These are phyloP conservation scores for Neoarius graeffei DNA, from an alignment of 2,113 vertebrate species.

Conservation along the genomic window DNA sequence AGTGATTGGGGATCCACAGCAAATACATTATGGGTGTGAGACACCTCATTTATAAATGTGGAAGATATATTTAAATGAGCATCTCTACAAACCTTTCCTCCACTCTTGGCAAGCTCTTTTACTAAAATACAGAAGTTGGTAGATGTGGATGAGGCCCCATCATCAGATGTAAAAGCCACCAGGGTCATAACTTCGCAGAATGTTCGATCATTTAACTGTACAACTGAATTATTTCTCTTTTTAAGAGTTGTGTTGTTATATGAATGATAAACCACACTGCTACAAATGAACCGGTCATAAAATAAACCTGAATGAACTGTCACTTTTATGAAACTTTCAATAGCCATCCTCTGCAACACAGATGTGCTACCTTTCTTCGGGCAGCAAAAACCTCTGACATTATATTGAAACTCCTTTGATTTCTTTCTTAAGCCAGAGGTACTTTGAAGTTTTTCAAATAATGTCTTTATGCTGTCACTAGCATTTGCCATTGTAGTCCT, in stretches of 20 bases:
- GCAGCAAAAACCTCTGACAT: background rate
- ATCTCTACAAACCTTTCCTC: conserved; percentile 25
- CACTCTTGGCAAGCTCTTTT: background rate
- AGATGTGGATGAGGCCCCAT: background rate
- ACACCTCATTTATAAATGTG: background rate
- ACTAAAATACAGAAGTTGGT: background rate
- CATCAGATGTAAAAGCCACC: conserved; percentile 7
- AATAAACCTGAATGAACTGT: background rate
- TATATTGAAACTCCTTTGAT: background rate
- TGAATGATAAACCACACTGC: conserved; percentile 29
- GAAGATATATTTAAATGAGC: background rate
- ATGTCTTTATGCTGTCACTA: background rate
- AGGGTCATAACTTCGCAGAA: background rate
- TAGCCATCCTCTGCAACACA: background rate
- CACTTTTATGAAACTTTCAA: background rate
- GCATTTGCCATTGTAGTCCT: background rate
- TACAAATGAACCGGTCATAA: background rate
- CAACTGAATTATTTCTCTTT: conserved; percentile 24
- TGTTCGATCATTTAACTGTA: conserved; percentile 16
- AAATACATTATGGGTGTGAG: background rate
- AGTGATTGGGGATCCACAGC: background rate
- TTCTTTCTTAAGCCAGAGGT: background rate
- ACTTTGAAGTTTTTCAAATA: background rate
- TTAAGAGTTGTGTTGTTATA: conserved; percentile 1
- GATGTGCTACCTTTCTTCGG: background rate